Evolutionary conservation across 37 sponge, comb jelly and placozoan species (phyloP).

Genomic region (Theonella swinhoei): DNA sequence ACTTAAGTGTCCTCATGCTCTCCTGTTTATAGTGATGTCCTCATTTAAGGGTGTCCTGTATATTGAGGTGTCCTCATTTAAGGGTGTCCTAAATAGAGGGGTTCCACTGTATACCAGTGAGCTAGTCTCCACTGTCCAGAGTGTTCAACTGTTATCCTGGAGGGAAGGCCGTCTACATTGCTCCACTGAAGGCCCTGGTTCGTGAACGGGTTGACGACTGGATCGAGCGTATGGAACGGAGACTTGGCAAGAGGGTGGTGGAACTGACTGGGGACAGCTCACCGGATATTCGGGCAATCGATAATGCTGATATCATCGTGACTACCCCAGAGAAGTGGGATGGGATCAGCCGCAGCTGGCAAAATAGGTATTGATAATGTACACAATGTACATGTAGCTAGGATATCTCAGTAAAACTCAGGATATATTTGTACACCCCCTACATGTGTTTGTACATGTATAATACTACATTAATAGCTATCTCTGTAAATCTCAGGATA

Average conservation of each 20-base stretch:
- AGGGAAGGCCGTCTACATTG: conserved; percentile 95
- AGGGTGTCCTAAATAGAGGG: too few relatives aligned
- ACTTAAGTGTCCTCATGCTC: neutral
- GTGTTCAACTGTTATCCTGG: conserved; percentile 88
- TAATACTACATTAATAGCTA: too few relatives aligned
- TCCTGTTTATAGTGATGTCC: too few relatives aligned
- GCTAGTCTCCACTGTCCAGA: conserved; percentile 4
- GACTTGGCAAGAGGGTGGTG: conserved; percentile 87
- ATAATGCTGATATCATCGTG: conserved; percentile 91
- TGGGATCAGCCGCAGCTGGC: conserved; percentile 97
- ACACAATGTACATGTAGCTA: too few relatives aligned
- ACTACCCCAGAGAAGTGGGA: conserved; percentile 99
- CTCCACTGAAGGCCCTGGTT: conserved; percentile 98
- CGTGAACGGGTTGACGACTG: conserved; percentile 95
- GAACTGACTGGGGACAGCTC: conserved; percentile 97
- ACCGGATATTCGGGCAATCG: conserved; percentile 93
- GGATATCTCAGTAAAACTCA: conserved; percentile 32
- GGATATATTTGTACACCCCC: too few relatives aligned
- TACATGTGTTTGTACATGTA: too few relatives aligned
- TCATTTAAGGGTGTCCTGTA: too few relatives aligned
- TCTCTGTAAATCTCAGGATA: too few relatives aligned
- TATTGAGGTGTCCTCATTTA: too few relatives aligned
- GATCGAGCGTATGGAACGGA: conserved; percentile 74
- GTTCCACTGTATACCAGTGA: too few relatives aligned
- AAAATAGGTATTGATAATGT: conserved; percentile 92